Base-by-base conservation (phyloP, 1,140 invertebrate genomes). In the Polypedilum pembai region DNA sequence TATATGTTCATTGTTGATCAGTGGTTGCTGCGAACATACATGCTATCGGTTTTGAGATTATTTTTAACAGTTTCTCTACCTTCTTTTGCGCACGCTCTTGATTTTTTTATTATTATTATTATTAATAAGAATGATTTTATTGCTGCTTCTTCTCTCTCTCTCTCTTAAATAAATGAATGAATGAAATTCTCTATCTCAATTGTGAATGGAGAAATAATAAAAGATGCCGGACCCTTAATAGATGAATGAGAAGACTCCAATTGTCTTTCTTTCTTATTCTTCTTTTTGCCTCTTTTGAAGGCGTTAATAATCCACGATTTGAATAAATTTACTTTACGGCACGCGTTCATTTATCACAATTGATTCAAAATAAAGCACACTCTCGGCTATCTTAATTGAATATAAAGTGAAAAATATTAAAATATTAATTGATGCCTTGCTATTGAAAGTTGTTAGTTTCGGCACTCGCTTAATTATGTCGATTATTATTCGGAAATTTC, bases 121-220 rank as follows among this genome's bases (percentile, higher is more conserved):
- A 56, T 56, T 56, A 56, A 56, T 56, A 56, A 56, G 45, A 56
- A 56, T 56, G 45, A 56, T 56, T 56, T 56, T 56, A 56, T 56
- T 56, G 45, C 45, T 56, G 45, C 45, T 56, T 56, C 45, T 56
- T 56, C n/a, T n/a, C 12, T 56, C 45, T 56, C 41, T 41, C 40
- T 41, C 40, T 41, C 41, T 45, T 12, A 56, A n/a, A n/a, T 56
- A 4, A n/a, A n/a, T 56, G 45, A 56, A 56, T 56, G 45, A 56
- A 56, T 33, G 24, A 33, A 33, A 33, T 33, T 33, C 24, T 33
- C 24, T 33, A 33, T 33, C 24, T 33, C 24, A 33, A 33, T 33
- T 33, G 24, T 33, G 5, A 33, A 5, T 5, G 1, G 2, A 33
- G 24, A 33, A n/a, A n/a, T n/a, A n/a, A n/a, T n/a, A n/a, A n/a